Evolutionary conservation across 2,113 vertebrate species (phyloP).

Genomic region (Dasyornis broadbenti): DNA sequence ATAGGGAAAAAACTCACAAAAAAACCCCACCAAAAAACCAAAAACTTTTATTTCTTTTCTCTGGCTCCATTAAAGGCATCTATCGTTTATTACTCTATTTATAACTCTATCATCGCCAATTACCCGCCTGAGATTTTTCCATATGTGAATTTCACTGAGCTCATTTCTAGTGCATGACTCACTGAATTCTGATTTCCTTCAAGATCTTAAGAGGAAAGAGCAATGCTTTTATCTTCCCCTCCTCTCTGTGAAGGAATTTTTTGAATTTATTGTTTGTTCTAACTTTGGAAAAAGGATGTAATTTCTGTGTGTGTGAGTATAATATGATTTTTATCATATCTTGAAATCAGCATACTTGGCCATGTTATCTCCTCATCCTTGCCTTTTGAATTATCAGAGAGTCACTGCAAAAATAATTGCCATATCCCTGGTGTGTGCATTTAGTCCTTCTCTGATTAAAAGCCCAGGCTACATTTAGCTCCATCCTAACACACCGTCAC

Average conservation of each 20-base stretch:
- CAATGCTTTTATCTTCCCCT: background rate
- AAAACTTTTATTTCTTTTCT: background rate
- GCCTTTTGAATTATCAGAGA: background rate
- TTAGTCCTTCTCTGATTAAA: background rate
- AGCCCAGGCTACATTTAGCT: background rate
- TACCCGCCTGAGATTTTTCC: background rate
- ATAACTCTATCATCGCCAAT: background rate
- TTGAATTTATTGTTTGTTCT: background rate
- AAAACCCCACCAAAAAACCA: background rate
- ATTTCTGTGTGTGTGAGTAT: background rate
- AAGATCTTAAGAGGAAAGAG: conserved; percentile 16
- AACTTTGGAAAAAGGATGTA: background rate
- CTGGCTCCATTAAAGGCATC: background rate
- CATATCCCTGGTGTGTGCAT: background rate
- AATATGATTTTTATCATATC: background rate
- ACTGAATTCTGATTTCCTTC: conserved; percentile 5
- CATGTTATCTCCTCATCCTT: background rate
- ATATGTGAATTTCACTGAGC: background rate
- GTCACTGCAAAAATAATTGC: background rate
- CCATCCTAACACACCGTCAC: background rate
- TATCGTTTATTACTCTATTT: conserved; percentile 23
- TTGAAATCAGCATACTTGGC: background rate
- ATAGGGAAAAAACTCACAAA: too few relatives aligned
- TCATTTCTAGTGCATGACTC: conserved; percentile 1
- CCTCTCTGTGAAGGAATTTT: background rate